phyloP scores from a whole-genome alignment of 2,888 invertebrate species.

The Flexamia atlantica region DNA sequence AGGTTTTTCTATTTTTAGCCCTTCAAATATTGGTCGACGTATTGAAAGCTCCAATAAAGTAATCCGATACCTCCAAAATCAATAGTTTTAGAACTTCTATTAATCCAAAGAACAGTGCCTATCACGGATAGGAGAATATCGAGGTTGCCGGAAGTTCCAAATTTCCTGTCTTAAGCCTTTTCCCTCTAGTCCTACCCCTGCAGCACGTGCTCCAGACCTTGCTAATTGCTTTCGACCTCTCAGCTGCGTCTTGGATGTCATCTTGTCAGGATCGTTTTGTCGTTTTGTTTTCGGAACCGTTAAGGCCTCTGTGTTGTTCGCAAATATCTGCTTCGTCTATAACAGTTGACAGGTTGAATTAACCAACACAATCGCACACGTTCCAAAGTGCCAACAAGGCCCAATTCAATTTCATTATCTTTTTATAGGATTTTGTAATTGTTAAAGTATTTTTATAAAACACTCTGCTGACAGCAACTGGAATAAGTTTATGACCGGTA shows the following conservation, averaged over 20 bases:
- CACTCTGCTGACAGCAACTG: too few relatives aligned
- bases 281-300: not conserved
- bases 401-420: too few relatives aligned
- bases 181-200: not conserved
- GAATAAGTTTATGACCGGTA: too few relatives aligned
- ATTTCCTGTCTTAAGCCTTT: slow-evolving; percentile 24
- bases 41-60: too few relatives aligned
- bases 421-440: too few relatives aligned
- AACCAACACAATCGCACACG: too few relatives aligned
- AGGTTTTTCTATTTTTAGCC: too few relatives aligned
- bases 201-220: not conserved
- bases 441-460: too few relatives aligned
- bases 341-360: too few relatives aligned
- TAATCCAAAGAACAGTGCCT: not conserved
- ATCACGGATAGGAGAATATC: not conserved
- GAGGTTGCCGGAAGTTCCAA: not conserved
- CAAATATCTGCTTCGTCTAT: not conserved
- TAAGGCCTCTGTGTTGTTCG: not conserved
- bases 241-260: not conserved
- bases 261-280: slow-evolving; percentile 6
- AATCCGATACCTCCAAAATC: not conserved
- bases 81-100: not conserved
- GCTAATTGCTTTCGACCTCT: not conserved
- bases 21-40: too few relatives aligned
- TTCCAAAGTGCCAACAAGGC: too few relatives aligned